Base-by-base conservation (phyloP, 1,140 invertebrate genomes). In the Eumaeus atala region DNA sequence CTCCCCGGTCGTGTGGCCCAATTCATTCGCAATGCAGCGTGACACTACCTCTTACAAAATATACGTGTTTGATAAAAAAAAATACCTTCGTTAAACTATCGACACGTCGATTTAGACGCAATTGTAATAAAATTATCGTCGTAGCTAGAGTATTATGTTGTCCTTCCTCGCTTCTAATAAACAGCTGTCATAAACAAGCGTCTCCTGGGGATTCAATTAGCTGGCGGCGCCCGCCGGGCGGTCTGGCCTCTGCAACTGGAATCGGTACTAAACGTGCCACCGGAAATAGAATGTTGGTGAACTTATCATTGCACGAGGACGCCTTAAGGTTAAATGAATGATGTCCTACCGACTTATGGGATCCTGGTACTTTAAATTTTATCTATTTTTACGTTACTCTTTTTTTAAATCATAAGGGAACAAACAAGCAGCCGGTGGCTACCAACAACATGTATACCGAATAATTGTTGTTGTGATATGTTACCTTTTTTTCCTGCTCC, bases 211-310 rank as follows among this genome's bases (percentile, higher is more conserved):
- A 35, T 36, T 9, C 34, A 37, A 16, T 37, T n/a, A 47, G 12
- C 34, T 17, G 3, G 51, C 21, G 40, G 61, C 61, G 61, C 58
- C 61, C 18, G 38, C 57, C 21, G 48, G 61, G 33, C 61, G 54
- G 36, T n/a, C 28, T 51, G 54, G 52, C 33, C 11, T 16, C 18
- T n/a, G 47, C 18, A n/a, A n/a, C n/a, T n/a, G 37, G 38, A 54
- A 65, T 65, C 63, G 51, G 62, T 65, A 62, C 51, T 47, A n/a
- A 58, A 58, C 50, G 49, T 49, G 49, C 52, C 49, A 53, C 40
- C 52, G 38, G 51, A 63, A 62, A 58, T 53, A 59, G 56, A 56
- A 62, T 44, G 48, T 65, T 59, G 59, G 38, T 59, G 52, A 61
- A 37, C 54, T 49, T 14, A 51, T 50, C n/a, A n/a, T n/a, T n/a